These are phyloP conservation scores for Anguilla obscura DNA, from an alignment of 2,797 vertebrate species.

Conservation along the genomic window DNA sequence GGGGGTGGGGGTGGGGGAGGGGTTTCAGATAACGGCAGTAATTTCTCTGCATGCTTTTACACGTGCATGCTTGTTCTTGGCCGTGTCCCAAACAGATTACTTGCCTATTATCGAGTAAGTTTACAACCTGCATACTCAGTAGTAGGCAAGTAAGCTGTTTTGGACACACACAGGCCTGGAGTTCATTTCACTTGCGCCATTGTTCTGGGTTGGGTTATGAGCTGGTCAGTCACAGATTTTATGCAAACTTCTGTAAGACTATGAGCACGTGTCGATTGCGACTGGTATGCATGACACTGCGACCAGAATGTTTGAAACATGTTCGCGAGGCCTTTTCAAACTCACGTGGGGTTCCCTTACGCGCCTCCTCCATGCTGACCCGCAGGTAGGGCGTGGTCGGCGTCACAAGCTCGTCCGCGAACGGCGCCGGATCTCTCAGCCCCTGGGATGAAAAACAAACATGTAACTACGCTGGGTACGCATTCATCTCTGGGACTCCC, in stretches of 20 bases:
- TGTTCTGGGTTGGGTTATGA: not conserved
- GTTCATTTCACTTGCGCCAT: not conserved
- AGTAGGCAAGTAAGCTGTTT: too few relatives aligned
- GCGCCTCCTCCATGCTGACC: constrained; percentile 89
- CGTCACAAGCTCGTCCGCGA: constrained; percentile 87
- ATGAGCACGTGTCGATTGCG: not conserved
- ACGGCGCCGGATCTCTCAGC: constrained; percentile 87
- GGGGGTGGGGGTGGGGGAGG: not conserved
- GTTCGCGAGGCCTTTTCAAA: constrained; percentile 40
- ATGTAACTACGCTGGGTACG: not conserved
- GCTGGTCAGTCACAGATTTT: not conserved
- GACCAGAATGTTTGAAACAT: not conserved
- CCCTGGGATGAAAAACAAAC: constrained; percentile 69
- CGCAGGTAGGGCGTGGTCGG: constrained; percentile 81
- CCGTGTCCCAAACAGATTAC: too few relatives aligned
- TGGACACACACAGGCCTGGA: too few relatives aligned
- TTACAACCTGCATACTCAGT: too few relatives aligned
- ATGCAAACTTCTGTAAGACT: not conserved
- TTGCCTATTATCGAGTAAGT: too few relatives aligned
- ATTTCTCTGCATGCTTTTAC: not conserved
- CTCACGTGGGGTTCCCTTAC: constrained; percentile 88
- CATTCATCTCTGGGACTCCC: not conserved
- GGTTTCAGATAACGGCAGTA: not conserved
- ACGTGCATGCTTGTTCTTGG: not conserved
- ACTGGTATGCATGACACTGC: not conserved